Conservation (phyloP, 1,140 invertebrate genomes). For the Lepidurus apus region DNA sequence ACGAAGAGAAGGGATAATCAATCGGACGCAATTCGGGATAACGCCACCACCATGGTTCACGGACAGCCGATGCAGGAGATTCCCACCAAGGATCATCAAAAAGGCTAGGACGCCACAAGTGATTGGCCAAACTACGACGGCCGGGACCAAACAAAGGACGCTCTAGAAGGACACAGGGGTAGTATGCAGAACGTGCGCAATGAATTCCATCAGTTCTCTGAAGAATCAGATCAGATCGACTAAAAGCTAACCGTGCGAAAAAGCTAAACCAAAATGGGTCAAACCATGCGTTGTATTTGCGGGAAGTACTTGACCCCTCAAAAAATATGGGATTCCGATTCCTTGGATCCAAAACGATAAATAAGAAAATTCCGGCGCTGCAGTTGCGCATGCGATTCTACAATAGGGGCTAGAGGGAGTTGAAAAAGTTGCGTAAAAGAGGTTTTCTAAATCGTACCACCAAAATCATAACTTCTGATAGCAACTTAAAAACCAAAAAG, state of each 20-base stretch:
- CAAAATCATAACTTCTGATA: too few relatives aligned
- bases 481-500: too few relatives aligned
- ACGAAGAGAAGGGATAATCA: slow-evolving; percentile 26
- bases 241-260: neutral
- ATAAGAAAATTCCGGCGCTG: too few relatives aligned
- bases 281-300: too few relatives aligned
- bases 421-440: too few relatives aligned
- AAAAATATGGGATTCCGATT: too few relatives aligned
- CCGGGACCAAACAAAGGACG: slow-evolving; percentile 25
- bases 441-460: too few relatives aligned
- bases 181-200: neutral
- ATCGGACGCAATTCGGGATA: slow-evolving; percentile 35
- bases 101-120: slow-evolving; percentile 33
- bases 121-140: slow-evolving; percentile 34
- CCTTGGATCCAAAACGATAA: too few relatives aligned
- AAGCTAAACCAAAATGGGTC: neutral
- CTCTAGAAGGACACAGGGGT: slow-evolving; percentile 28
- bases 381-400: too few relatives aligned
- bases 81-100: slow-evolving; percentile 31
- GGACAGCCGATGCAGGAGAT: slow-evolving; percentile 25
- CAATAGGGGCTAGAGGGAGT: too few relatives aligned
- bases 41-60: slow-evolving; percentile 35
- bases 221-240: neutral
- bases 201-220: neutral
- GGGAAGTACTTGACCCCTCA: too few relatives aligned